Conservation (phyloP, 2,888 invertebrate species). For the Melanchra persicariae region DNA sequence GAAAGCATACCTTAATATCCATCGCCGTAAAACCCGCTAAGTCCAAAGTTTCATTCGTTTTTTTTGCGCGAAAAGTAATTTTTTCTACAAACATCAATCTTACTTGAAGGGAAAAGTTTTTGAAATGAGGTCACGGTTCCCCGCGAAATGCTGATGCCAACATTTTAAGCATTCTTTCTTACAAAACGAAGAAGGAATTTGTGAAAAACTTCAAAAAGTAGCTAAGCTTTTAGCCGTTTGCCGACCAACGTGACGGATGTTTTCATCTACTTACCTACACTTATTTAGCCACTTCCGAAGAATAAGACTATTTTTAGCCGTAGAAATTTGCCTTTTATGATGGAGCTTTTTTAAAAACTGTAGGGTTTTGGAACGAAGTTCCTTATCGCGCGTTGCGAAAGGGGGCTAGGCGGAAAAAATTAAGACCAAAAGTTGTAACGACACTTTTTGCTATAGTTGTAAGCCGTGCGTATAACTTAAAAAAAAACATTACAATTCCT, state of each 20-base stretch:
- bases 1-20: conserved; percentile 58
- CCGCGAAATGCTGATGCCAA: conserved; percentile 79
- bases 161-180: conserved; percentile 82
- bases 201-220: conserved; percentile 72
- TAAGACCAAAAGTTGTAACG: no score
- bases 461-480: no score
- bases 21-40: conserved; percentile 49
- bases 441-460: no score
- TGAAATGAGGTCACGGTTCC: conserved; percentile 83
- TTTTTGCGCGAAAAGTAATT: conserved; percentile 69
- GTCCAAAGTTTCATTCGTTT: conserved; percentile 66
- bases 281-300: not conserved
- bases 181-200: conserved; percentile 77
- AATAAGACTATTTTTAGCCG: not conserved
- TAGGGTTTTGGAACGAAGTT: no score
- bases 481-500: no score
- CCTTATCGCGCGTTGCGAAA: no score
- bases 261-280: conserved; percentile 20
- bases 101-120: conserved; percentile 82
- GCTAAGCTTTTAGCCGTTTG: conserved; percentile 66
- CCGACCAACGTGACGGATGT: conserved; percentile 58
- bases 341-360: no score
- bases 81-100: conserved; percentile 86
- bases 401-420: no score
- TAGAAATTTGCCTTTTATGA: no score